These are phyloP conservation scores for Drosophila lacteicornis DNA, from an alignment of 1,140 invertebrate species.

Conservation along the genomic window DNA sequence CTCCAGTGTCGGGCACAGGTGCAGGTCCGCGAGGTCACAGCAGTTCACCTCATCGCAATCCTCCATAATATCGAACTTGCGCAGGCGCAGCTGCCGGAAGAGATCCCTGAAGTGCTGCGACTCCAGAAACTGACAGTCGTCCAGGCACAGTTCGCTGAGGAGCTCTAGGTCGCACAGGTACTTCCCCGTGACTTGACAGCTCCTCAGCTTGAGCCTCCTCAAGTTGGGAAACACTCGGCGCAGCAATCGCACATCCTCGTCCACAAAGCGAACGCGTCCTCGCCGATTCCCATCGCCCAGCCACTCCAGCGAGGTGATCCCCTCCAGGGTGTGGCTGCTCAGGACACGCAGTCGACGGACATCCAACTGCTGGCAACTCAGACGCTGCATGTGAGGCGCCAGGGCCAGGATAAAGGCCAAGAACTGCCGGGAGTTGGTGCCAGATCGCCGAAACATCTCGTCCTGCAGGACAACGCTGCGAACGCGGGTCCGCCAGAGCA, in stretches of 20 bases:
- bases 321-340: conserved; percentile 28
- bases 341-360: conserved; percentile 56
- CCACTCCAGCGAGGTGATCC: conserved; percentile 59
- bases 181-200: conserved; percentile 69
- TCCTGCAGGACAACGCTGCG: conserved; percentile 55
- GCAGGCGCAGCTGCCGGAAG: conserved; percentile 57
- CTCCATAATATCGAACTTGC: conserved; percentile 78
- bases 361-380: conserved; percentile 59
- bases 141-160: conserved; percentile 62
- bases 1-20: conserved; percentile 72
- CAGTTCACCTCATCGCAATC: conserved; percentile 78
- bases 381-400: conserved; percentile 50
- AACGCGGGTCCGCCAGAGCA: conserved; percentile 67
- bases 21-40: conserved; percentile 67
- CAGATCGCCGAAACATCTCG: conserved; percentile 42
- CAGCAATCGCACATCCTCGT: conserved; percentile 69
- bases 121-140: conserved; percentile 72
- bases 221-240: conserved; percentile 59
- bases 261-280: conserved; percentile 54
- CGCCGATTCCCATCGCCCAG: conserved; percentile 26
- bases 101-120: conserved; percentile 72
- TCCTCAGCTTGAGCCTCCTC: conserved; percentile 53
- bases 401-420: conserved; percentile 53
- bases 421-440: conserved; percentile 42
- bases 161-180: conserved; percentile 59